Evolutionary conservation across 53 echinoderm and acorn worm genomes (phyloP).

Genomic region (Luidia sarsii): DNA sequence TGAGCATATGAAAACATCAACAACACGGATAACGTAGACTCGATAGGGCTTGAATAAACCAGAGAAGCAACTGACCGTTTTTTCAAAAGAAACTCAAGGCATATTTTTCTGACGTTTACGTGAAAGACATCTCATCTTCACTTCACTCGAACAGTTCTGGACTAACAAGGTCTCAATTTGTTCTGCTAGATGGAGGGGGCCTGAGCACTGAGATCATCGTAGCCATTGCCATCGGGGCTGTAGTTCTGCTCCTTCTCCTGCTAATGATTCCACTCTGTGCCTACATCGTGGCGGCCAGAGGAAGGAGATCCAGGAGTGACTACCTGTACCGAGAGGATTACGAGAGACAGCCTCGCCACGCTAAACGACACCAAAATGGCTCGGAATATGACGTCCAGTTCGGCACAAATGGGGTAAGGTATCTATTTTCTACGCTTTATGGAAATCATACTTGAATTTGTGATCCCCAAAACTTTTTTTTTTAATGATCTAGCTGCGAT

Average conservation of each 20-base stretch:
- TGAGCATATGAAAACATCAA: too few species aligned
- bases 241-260: background rate
- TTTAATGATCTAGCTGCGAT: background rate
- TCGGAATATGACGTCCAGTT: conserved; percentile 3
- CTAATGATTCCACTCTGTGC: background rate
- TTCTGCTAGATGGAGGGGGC: background rate
- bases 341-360: background rate
- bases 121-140: too few species aligned
- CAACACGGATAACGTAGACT: too few species aligned
- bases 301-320: background rate
- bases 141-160: too few species aligned
- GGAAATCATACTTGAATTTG: too few species aligned
- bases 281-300: background rate
- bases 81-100: too few species aligned
- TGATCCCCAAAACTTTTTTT: too few species aligned
- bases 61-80: too few species aligned
- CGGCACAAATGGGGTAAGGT: background rate
- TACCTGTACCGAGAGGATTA: conserved; percentile 10
- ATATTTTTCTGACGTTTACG: too few species aligned
- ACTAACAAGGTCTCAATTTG: too few species aligned
- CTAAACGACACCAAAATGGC: background rate
- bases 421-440: too few species aligned
- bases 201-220: conserved; percentile 3
- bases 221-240: background rate
- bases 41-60: too few species aligned